A percentile compares a stretch with the other conserved stretches of the same genome.
Conservation (phyloP, 2,888 invertebrate genomes). For the Eretmocerus hayati region DNA sequence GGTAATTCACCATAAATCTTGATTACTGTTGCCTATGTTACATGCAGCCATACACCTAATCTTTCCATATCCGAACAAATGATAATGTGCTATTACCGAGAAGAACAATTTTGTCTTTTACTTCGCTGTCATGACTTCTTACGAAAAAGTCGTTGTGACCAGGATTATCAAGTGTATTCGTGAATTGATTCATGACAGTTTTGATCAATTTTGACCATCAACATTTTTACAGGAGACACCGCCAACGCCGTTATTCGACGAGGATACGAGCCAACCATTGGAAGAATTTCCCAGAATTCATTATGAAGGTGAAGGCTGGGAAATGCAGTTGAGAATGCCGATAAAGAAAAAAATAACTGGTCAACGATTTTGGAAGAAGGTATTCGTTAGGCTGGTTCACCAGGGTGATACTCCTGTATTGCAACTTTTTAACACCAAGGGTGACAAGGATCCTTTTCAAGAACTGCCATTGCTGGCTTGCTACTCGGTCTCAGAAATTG, state of each 20-base stretch:
- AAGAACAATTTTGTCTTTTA: too few species aligned
- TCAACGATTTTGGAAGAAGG: conserved; percentile 95
- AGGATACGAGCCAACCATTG: conserved; percentile 85
- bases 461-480: conserved; percentile 90
- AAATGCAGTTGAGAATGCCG: conserved; percentile 91
- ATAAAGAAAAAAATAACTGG: conserved; percentile 95
- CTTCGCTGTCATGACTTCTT: too few species aligned
- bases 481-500: conserved; percentile 90
- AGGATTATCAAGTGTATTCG: too few species aligned
- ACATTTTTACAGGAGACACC: conserved; percentile 80
- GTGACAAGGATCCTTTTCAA: conserved; percentile 89
- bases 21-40: too few species aligned
- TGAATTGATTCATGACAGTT: too few species aligned
- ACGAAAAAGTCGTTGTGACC: too few species aligned
- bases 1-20: too few species aligned
- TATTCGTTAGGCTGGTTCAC: conserved; percentile 72
- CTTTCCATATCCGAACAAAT: too few species aligned
- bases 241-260: conserved; percentile 89
- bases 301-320: conserved; percentile 84
- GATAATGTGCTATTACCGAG: too few species aligned
- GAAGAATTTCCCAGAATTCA: conserved; percentile 81
- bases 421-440: conserved; percentile 74
- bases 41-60: too few species aligned
- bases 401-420: conserved; percentile 80
- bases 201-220: too few species aligned